Percentiles rank a stretch among this genome's conserved stretches.
Evolutionary conservation across 1,140 invertebrate genomes (phyloP).

Genomic region (Drosophila sp.): DNA sequence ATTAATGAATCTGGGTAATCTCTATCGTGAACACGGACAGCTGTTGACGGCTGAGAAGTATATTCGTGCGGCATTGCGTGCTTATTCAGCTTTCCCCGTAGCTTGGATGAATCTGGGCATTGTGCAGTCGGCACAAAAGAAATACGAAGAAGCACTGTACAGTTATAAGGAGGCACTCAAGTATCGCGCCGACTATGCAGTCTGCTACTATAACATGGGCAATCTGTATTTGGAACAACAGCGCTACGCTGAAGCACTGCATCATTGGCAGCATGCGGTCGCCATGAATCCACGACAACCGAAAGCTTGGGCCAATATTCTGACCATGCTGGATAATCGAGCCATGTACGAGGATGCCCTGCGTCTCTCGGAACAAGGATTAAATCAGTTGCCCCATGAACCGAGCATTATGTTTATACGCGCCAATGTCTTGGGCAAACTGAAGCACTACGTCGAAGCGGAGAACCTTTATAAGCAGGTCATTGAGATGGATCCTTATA

Average conservation of each 20-base stretch:
- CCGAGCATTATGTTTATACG: conserved; percentile 93
- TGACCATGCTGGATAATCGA: conserved; percentile 94
- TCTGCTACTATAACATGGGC: conserved; percentile 97
- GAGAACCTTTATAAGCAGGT: conserved; percentile 92
- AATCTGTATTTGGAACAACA: conserved; percentile 90
- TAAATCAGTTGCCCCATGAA: conserved; percentile 89
- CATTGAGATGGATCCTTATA: conserved; percentile 88
- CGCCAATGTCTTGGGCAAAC: conserved; percentile 95
- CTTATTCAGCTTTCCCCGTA: conserved; percentile 95
- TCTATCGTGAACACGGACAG: conserved; percentile 92
- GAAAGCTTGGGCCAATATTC: conserved; percentile 96
- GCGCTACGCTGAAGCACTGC: conserved; percentile 86
- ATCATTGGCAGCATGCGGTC: conserved; percentile 93
- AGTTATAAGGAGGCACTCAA: conserved; percentile 92
- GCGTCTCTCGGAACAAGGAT: conserved; percentile 88
- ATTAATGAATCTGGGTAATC: conserved; percentile 98
- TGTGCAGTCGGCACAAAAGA: conserved; percentile 91
- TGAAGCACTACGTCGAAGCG: conserved; percentile 90
- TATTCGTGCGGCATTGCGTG: conserved; percentile 89
- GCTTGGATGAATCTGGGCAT: conserved; percentile 99
- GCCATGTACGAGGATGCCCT: conserved; percentile 89
- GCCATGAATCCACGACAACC: conserved; percentile 90
- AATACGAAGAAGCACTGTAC: conserved; percentile 89
- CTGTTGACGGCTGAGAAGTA: conserved; percentile 91
- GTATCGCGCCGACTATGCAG: conserved; percentile 93